phyloP scores from a whole-genome alignment of 2,888 invertebrate species.

The Perdita meconis region DNA sequence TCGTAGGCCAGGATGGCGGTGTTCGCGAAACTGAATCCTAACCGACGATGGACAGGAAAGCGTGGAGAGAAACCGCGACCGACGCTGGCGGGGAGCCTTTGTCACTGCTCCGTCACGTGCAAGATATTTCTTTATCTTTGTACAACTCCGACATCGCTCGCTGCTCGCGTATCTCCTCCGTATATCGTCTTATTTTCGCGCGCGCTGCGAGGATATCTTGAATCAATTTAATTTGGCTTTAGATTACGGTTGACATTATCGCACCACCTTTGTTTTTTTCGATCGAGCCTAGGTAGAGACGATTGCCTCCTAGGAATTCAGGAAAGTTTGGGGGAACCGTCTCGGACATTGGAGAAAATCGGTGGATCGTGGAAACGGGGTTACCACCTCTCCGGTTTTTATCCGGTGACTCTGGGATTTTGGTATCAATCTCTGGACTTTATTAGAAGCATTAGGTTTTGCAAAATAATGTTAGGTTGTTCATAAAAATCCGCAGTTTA shows the following conservation, averaged over 20 bases:
- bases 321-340: no score
- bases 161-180: conserved; percentile 23
- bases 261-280: conserved; percentile 33
- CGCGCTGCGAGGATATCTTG: conserved; percentile 41
- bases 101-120: conserved; percentile 58
- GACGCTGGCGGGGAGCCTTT: conserved; percentile 41
- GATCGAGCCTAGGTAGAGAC: conserved; percentile 14
- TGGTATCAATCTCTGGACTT: no score
- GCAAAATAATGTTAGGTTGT: no score
- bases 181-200: conserved; percentile 41
- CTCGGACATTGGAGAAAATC: neutral
- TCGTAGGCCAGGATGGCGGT: conserved; percentile 16
- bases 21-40: conserved; percentile 45
- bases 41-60: neutral
- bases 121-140: conserved; percentile 52
- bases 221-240: conserved; percentile 62
- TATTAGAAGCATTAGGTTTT: no score
- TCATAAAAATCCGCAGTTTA: no score
- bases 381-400: no score
- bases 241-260: conserved; percentile 53
- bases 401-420: no score
- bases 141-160: conserved; percentile 19
- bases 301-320: no score
- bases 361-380: no score
- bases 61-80: conserved; percentile 8